phyloP scores from a whole-genome alignment of 1,140 invertebrate species.

The Chionoecetes opilio region DNA sequence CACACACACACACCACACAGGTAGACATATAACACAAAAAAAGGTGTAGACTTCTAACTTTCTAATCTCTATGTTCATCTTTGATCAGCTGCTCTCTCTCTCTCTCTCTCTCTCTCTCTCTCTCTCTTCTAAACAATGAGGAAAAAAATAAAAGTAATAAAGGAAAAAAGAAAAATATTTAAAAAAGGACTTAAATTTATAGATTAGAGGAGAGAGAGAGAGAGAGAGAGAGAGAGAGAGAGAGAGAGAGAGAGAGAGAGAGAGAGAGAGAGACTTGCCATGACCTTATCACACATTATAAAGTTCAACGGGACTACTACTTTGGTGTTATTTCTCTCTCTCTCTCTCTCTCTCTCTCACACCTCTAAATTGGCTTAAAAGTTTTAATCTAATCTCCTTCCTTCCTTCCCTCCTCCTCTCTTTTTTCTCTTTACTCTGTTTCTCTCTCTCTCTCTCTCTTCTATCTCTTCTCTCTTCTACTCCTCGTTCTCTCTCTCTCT shows the following conservation, averaged over 20 bases:
- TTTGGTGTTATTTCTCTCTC: too few species aligned
- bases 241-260: background rate
- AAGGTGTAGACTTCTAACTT: too few species aligned
- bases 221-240: background rate
- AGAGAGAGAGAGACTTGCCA: background rate
- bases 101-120: too few species aligned
- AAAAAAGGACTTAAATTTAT: too few species aligned
- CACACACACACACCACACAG: too few species aligned
- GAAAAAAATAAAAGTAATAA: background rate
- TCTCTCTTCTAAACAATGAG: too few species aligned
- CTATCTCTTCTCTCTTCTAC: background rate
- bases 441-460: background rate
- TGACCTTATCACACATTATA: background rate
- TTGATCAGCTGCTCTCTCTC: background rate
- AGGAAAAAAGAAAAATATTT: background rate
- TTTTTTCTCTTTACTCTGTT: background rate
- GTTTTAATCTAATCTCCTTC: too few species aligned
- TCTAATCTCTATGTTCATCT: too few species aligned
- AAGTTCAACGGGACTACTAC: background rate
- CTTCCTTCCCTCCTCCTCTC: too few species aligned
- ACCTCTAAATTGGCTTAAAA: too few species aligned
- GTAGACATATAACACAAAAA: too few species aligned
- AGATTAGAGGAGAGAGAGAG: background rate
- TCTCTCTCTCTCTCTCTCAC: constrained; percentile 39
- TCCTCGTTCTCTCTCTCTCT: constrained; percentile 27